Conservation (phyloP, 2,113 vertebrate genomes). For the Corvus moneduloides region DNA sequence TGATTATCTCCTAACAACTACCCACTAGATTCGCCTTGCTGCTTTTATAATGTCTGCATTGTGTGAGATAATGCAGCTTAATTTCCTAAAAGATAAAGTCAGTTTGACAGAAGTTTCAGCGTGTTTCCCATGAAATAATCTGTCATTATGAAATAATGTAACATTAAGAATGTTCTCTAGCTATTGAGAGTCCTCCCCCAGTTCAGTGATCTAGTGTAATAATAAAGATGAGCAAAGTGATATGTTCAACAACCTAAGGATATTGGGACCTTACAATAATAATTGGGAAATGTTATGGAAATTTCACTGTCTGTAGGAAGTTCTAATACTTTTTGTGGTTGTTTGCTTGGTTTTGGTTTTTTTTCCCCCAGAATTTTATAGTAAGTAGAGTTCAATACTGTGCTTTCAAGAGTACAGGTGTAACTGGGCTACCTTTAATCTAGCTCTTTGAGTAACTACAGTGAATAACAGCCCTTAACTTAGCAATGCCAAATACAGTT, state of each 20-base stretch:
- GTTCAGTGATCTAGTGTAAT: neutral
- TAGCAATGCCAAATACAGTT: neutral
- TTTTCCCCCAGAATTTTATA: neutral
- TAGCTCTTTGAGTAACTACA: neutral
- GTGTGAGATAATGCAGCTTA: constrained; percentile 63
- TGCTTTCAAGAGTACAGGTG: neutral
- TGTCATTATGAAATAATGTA: constrained; percentile 30
- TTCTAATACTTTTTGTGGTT: neutral
- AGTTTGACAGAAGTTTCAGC: constrained; percentile 65
- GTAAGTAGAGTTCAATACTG: neutral
- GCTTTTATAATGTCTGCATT: constrained; percentile 56
- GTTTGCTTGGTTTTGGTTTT: neutral
- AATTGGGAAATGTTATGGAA: neutral
- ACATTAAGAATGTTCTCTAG: constrained; percentile 28
- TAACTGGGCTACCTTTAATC: neutral
- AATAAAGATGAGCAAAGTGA: neutral
- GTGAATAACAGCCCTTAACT: neutral
- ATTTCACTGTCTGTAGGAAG: neutral
- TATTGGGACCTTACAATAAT: neutral
- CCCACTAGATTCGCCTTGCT: constrained; percentile 47
- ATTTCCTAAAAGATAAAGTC: constrained; percentile 67
- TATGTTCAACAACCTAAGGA: neutral
- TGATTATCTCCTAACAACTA: constrained; percentile 68
- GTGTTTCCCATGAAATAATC: constrained; percentile 55
- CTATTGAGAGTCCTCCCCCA: neutral